Percentiles rank a stretch among this genome's conserved stretches.
Conservation (phyloP, 2,888 invertebrate genomes). For the Drosophila hawaiiensis region DNA sequence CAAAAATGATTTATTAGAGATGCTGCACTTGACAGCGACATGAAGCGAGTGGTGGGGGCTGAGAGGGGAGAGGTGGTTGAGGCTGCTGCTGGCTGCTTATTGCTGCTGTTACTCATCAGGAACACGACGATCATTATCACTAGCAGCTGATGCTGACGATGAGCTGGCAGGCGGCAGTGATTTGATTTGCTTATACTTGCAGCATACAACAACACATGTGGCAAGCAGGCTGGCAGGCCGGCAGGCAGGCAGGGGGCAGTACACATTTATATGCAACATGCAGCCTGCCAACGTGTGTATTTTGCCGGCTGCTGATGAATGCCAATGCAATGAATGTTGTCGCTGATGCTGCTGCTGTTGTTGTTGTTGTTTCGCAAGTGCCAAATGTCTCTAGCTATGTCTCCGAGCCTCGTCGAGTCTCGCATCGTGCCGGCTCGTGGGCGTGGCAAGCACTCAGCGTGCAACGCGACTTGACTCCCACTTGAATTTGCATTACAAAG, state of each 20-base stretch:
- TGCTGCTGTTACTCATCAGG: constrained; percentile 28
- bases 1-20: constrained; percentile 78
- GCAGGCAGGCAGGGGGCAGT: background rate
- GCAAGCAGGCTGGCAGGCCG: constrained; percentile 27
- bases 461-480: constrained; percentile 74
- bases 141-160: constrained; percentile 51
- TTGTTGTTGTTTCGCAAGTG: constrained; percentile 62
- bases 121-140: constrained; percentile 38
- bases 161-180: constrained; percentile 48
- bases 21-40: constrained; percentile 64
- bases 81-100: constrained; percentile 12
- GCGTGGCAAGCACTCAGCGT: constrained; percentile 72
- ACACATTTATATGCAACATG: constrained; percentile 76
- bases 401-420: constrained; percentile 14
- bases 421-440: constrained; percentile 50
- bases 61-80: constrained; percentile 16
- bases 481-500: constrained; percentile 80
- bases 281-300: constrained; percentile 69
- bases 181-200: constrained; percentile 67
- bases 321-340: constrained; percentile 63
- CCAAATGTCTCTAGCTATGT: constrained; percentile 58
- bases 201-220: constrained; percentile 50
- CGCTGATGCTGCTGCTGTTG: constrained; percentile 16
- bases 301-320: constrained; percentile 72
- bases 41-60: background rate